Percentiles rank a stretch among this genome's conserved stretches.
phyloP scores from a whole-genome alignment of 2,888 invertebrate species.

The Lycia hirtaria region DNA sequence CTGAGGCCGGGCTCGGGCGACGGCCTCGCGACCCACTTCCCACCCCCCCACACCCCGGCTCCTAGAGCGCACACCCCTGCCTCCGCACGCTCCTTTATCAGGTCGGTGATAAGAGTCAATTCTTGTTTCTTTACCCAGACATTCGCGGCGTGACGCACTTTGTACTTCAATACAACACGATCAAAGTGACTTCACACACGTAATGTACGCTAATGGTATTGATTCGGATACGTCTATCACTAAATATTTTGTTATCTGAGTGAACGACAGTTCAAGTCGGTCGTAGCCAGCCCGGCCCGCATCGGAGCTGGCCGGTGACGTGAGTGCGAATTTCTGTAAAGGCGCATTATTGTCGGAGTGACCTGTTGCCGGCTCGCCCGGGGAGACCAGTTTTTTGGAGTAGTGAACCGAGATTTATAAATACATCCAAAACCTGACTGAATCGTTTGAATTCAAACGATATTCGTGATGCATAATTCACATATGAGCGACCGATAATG shows the following conservation, averaged over 20 bases:
- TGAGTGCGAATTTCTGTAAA: constrained; percentile 27
- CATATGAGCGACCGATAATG: constrained; percentile 45
- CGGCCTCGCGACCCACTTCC: constrained; percentile 80
- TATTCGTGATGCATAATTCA: constrained; percentile 64
- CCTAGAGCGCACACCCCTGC: constrained; percentile 44
- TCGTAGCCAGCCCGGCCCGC: constrained; percentile 9
- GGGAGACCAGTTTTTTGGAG: constrained; percentile 41
- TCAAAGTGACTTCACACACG: neutral
- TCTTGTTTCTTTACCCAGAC: constrained; percentile 42
- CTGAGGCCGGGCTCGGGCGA: constrained; percentile 73
- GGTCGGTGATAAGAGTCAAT: constrained; percentile 65
- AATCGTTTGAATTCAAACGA: constrained; percentile 55
- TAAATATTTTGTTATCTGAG: constrained; percentile 7
- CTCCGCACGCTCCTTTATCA: constrained; percentile 68
- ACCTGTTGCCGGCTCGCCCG: constrained; percentile 39
- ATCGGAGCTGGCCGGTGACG: constrained; percentile 16
- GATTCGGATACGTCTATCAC: constrained; percentile 4
- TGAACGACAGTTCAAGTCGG: constrained; percentile 6
- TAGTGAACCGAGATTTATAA: constrained; percentile 47
- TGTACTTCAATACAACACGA: constrained; percentile 11
- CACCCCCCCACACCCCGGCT: constrained; percentile 53
- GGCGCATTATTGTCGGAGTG: constrained; percentile 30
- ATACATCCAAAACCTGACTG: constrained; percentile 55
- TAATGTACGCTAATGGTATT: constrained; percentile 4
- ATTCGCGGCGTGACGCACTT: constrained; percentile 34